phyloP scores from a whole-genome alignment of 2,797 vertebrate genomes.

The Staurois parvus region DNA sequence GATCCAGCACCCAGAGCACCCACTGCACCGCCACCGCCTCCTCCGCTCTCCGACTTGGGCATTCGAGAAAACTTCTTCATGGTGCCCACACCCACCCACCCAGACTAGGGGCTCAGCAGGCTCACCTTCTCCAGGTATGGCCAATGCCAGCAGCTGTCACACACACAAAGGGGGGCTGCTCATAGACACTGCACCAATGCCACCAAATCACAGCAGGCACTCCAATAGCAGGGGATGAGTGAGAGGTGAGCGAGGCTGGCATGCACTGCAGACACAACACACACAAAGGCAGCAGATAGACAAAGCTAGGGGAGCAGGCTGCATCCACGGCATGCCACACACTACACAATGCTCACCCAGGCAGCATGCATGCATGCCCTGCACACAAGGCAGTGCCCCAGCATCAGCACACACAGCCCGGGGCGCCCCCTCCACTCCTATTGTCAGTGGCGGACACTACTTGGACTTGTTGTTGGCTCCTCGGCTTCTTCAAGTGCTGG shows the following conservation, averaged over 20 bases:
- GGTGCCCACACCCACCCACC: slow-evolving; percentile 66
- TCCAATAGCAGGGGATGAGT: background rate
- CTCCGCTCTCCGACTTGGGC: slow-evolving; percentile 89
- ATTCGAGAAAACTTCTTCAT: slow-evolving; percentile 98
- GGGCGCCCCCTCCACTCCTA: background rate
- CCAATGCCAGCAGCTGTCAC: slow-evolving; percentile 11
- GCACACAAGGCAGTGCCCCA: slow-evolving; percentile 47
- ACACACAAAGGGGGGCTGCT: slow-evolving; percentile 1
- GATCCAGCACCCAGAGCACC: slow-evolving; percentile 71
- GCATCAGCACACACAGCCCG: background rate
- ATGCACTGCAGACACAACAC: background rate
- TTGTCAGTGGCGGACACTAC: background rate
- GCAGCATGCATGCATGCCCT: background rate
- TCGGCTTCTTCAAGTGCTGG: slow-evolving; percentile 48
- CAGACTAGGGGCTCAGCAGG: background rate
- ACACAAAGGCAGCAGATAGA: background rate
- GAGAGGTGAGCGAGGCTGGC: background rate
- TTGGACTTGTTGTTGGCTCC: slow-evolving; percentile 24
- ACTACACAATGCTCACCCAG: background rate
- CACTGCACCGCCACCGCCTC: slow-evolving; percentile 73
- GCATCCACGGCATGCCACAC: slow-evolving; percentile 2
- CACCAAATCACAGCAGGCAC: slow-evolving; percentile 17
- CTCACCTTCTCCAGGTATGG: background rate
- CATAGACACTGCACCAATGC: slow-evolving; percentile 3
- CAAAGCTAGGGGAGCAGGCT: background rate